These are phyloP conservation scores for Hydractinia symbiolongicarpus DNA, from an alignment of 30 jellyfish, hydroid and myxozoan species.

Conservation along the genomic window DNA sequence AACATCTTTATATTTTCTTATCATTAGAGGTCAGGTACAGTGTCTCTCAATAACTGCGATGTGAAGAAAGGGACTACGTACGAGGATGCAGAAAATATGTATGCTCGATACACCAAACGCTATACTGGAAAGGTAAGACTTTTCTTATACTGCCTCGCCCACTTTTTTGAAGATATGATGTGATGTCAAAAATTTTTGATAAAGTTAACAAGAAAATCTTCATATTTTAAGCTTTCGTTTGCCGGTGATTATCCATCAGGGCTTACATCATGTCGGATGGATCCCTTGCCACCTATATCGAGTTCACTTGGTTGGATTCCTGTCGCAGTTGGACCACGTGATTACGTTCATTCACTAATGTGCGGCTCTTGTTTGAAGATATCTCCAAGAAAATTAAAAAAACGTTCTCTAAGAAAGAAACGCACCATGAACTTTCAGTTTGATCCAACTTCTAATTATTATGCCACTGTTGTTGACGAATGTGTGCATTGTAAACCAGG, in stretches of 20 bases:
- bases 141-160: neutral
- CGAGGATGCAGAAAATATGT: slow-evolving; percentile 4
- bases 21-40: neutral
- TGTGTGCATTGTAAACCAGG: slow-evolving; percentile 71
- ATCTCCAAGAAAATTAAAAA: slow-evolving; percentile 16
- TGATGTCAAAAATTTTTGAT: neutral
- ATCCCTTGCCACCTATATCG: slow-evolving; percentile 79
- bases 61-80: slow-evolving; percentile 6
- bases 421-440: neutral
- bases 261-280: slow-evolving; percentile 74
- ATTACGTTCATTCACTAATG: slow-evolving; percentile 46
- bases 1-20: too few species aligned
- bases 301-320: slow-evolving; percentile 57
- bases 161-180: neutral
- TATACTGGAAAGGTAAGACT: slow-evolving; percentile 28
- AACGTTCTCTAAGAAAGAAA: neutral
- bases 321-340: slow-evolving; percentile 84
- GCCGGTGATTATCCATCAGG: slow-evolving; percentile 85
- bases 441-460: slow-evolving; percentile 7
- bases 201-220: neutral
- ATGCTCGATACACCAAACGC: slow-evolving; percentile 27
- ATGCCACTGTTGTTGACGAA: slow-evolving; percentile 62
- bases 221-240: slow-evolving; percentile 48
- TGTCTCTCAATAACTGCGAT: neutral
- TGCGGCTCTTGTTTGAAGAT: slow-evolving; percentile 76